Evolutionary conservation across 2,113 vertebrate species (phyloP).

Genomic region (Pangasianodon hypophthalmus): DNA sequence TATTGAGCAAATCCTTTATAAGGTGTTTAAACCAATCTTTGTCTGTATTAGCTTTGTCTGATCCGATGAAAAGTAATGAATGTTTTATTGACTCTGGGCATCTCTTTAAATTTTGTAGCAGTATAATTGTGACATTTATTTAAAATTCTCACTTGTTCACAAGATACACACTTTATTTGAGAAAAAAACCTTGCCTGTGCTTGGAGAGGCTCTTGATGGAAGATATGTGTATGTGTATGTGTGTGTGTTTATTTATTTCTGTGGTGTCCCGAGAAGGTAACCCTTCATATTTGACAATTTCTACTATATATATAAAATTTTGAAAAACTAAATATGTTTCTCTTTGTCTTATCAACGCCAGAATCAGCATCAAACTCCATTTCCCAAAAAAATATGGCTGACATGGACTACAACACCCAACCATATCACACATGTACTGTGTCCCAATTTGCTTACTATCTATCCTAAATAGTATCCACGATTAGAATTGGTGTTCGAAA

Average conservation of each 20-base stretch:
- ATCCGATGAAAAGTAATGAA: constrained; percentile 38
- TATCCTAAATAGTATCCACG: too few relatives aligned
- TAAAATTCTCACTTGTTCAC: background rate
- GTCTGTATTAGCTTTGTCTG: constrained; percentile 65
- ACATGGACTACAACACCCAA: background rate
- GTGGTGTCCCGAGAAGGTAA: background rate
- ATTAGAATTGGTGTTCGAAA: too few relatives aligned
- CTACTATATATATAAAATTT: background rate
- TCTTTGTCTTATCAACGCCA: background rate
- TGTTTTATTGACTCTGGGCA: background rate
- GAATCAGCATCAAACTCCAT: background rate
- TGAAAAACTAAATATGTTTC: background rate
- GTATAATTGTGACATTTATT: background rate
- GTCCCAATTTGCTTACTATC: too few relatives aligned
- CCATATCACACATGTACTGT: background rate
- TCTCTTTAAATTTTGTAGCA: background rate
- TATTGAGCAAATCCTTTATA: constrained; percentile 76
- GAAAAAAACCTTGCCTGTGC: background rate
- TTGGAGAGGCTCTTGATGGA: background rate
- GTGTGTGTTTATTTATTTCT: background rate
- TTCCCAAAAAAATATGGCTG: background rate
- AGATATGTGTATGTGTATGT: background rate
- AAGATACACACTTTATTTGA: background rate
- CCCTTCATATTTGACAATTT: background rate
- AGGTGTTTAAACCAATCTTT: constrained; percentile 66